phyloP scores from a whole-genome alignment of 2,888 invertebrate species.

The Unio pictorum region DNA sequence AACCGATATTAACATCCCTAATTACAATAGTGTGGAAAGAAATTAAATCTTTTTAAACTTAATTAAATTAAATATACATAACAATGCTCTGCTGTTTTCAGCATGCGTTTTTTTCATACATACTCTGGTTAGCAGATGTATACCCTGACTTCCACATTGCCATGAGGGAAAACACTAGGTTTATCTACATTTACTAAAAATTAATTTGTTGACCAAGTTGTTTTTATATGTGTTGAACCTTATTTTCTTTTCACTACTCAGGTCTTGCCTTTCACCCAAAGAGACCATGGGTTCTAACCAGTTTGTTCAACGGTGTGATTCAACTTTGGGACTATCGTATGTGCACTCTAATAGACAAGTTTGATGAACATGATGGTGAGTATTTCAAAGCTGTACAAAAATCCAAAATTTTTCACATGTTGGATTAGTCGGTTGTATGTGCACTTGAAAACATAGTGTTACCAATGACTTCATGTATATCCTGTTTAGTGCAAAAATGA shows the following conservation, averaged over 20 bases:
- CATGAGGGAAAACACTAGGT: too few species aligned
- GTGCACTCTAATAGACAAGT: slow-evolving; percentile 98
- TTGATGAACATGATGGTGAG: slow-evolving; percentile 95
- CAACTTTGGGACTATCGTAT: slow-evolving; percentile 99
- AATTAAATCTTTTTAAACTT: too few species aligned
- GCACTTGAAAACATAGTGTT: not conserved
- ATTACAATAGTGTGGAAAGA: too few species aligned
- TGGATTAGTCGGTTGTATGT: not conserved
- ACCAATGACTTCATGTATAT: not conserved
- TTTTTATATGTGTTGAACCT: not conserved
- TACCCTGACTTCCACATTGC: not conserved
- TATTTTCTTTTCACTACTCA: slow-evolving; percentile 31
- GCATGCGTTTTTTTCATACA: too few species aligned
- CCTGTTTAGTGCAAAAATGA: too few species aligned
- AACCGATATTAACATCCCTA: too few species aligned
- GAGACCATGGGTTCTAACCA: slow-evolving; percentile 95
- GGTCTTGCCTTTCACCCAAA: slow-evolving; percentile 97
- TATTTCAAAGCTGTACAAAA: slow-evolving; percentile 1
- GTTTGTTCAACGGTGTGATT: slow-evolving; percentile 97
- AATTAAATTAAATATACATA: too few species aligned
- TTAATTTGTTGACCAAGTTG: too few species aligned
- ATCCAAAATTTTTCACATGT: not conserved
- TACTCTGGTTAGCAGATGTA: too few species aligned
- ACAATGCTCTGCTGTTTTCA: too few species aligned
- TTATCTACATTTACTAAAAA: too few species aligned